Conservation (phyloP, 2,113 vertebrate species). For the Epinephelus fuscoguttatus region DNA sequence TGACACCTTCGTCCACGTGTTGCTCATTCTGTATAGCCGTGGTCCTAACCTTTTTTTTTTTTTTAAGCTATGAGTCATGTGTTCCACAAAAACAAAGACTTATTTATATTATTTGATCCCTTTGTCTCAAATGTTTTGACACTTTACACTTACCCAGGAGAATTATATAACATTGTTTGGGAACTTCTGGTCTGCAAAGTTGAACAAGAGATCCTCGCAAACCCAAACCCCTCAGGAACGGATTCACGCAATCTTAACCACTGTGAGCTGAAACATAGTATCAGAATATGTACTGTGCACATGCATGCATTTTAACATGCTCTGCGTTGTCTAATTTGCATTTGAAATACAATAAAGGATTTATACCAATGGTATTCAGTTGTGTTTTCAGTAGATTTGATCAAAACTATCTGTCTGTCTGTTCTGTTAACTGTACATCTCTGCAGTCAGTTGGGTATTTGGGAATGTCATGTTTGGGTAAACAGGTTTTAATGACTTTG, state of each 20-base stretch:
- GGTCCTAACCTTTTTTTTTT: background rate
- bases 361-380: slow-evolving; percentile 39
- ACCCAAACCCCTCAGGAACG: slow-evolving; percentile 34
- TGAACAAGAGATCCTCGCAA: slow-evolving; percentile 21
- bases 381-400: background rate
- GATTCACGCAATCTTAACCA: slow-evolving; percentile 32
- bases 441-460: background rate
- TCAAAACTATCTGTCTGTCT: background rate
- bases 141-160: slow-evolving; percentile 20
- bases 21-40: slow-evolving; percentile 34
- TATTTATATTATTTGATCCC: slow-evolving; percentile 47
- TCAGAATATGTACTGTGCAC: slow-evolving; percentile 45
- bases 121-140: slow-evolving; percentile 38
- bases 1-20: slow-evolving; percentile 9
- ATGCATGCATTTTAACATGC: slow-evolving; percentile 35
- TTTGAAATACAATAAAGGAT: slow-evolving; percentile 68
- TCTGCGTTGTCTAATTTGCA: slow-evolving; percentile 45
- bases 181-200: slow-evolving; percentile 10
- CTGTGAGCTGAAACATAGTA: slow-evolving; percentile 44
- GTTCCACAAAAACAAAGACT: slow-evolving; percentile 11
- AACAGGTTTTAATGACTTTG: background rate
- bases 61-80: background rate
- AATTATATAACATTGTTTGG: slow-evolving; percentile 21
- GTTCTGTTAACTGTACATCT: background rate
- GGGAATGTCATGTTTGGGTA: background rate